Conservation (phyloP, 2,888 invertebrate species). For the Lathronympha strigana region DNA sequence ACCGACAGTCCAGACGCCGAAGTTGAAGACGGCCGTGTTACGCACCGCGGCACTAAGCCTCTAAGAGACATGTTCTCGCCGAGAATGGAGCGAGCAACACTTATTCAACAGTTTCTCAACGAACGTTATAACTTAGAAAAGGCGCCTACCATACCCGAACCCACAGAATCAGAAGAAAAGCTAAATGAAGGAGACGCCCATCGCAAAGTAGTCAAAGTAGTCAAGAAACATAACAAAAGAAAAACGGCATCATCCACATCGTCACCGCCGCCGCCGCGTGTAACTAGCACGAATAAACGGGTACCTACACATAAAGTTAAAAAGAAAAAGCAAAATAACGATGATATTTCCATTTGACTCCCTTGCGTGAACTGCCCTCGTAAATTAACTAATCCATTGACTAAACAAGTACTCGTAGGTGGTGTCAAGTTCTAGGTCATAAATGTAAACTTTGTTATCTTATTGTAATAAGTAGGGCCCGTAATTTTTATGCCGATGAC, state of each 20-base stretch:
- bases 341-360: not conserved
- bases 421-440: too few relatives aligned
- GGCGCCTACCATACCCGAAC: not conserved
- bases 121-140: conserved; percentile 4
- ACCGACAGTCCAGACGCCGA: not conserved
- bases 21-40: not conserved
- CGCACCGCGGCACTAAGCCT: not conserved
- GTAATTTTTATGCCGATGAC: too few relatives aligned
- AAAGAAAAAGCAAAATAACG: not conserved
- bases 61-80: not conserved
- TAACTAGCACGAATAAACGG: not conserved
- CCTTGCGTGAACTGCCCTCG: not conserved
- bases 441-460: too few relatives aligned
- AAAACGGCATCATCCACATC: not conserved
- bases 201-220: conserved; percentile 19
- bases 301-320: conserved; percentile 2
- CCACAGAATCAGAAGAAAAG: not conserved
- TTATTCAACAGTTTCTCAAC: not conserved
- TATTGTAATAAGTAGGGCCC: too few relatives aligned
- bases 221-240: conserved; percentile 1
- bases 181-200: conserved; percentile 6
- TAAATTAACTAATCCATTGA: not conserved
- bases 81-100: not conserved
- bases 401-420: too few relatives aligned
- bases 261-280: not conserved